phyloP scores from a whole-genome alignment of 1,140 invertebrate species.

The Drosophila subpulchrella region DNA sequence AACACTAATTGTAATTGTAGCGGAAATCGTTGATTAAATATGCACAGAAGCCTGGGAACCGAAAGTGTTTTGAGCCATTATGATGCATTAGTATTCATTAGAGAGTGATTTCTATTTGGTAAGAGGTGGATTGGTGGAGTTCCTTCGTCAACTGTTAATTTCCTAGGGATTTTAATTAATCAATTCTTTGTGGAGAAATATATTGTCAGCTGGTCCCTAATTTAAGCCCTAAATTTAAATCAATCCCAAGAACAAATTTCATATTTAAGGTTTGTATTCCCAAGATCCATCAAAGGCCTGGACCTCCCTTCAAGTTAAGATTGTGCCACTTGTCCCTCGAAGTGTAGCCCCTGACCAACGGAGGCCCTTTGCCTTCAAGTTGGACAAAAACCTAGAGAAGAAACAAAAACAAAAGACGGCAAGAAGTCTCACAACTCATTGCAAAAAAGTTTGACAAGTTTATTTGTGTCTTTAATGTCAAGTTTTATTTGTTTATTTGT shows the following conservation, averaged over 20 bases:
- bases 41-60: slow-evolving; percentile 32
- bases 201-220: background rate
- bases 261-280: background rate
- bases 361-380: background rate
- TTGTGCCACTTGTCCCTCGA: background rate
- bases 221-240: background rate
- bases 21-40: slow-evolving; percentile 56
- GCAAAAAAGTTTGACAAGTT: slow-evolving; percentile 42
- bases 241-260: background rate
- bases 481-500: slow-evolving; percentile 10
- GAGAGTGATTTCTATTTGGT: background rate
- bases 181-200: too few relatives aligned
- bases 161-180: too few relatives aligned
- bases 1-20: slow-evolving; percentile 54
- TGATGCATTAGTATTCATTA: slow-evolving; percentile 1
- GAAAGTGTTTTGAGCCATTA: background rate
- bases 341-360: slow-evolving; percentile 12
- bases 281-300: slow-evolving; percentile 11
- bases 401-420: slow-evolving; percentile 9
- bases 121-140: background rate
- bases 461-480: slow-evolving; percentile 30
- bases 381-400: slow-evolving; percentile 6
- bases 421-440: background rate
- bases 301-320: background rate
- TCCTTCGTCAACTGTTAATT: background rate